A percentile compares a stretch with the other conserved stretches of the same genome.
phyloP scores from a whole-genome alignment of 1,140 invertebrate genomes.

The Micrasema longulum region DNA sequence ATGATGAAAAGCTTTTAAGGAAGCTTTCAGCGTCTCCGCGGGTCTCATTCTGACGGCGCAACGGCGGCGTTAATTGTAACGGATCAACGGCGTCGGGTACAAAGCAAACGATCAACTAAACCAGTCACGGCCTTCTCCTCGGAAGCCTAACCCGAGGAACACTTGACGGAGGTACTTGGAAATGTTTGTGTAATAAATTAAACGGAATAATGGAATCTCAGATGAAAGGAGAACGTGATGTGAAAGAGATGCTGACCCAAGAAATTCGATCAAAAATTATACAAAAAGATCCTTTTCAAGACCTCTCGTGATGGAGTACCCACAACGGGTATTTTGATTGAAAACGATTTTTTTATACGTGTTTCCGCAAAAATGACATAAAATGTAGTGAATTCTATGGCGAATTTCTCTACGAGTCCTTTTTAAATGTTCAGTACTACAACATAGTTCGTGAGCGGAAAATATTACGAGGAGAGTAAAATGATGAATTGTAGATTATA shows the following conservation, averaged over 20 bases:
- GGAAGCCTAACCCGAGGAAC: neutral
- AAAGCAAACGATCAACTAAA: conserved; percentile 24
- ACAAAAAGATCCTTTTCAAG: conserved; percentile 17
- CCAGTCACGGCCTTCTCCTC: conserved; percentile 30
- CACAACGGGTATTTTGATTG: too few relatives aligned
- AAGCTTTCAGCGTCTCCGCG: neutral
- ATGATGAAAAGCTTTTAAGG: neutral
- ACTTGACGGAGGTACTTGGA: conserved; percentile 20
- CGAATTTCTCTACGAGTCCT: too few relatives aligned
- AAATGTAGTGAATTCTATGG: too few relatives aligned
- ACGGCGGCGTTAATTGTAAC: conserved; percentile 27
- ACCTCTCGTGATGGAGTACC: neutral
- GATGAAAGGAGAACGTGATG: conserved; percentile 35
- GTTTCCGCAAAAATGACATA: too few relatives aligned
- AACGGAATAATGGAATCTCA: conserved; percentile 25
- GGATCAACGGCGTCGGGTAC: conserved; percentile 27
- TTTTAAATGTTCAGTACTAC: too few relatives aligned
- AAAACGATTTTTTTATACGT: too few relatives aligned
- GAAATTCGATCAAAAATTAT: conserved; percentile 33
- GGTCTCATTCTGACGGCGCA: neutral
- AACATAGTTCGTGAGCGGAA: too few relatives aligned
- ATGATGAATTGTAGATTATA: too few relatives aligned
- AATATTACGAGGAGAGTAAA: too few relatives aligned
- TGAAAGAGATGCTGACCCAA: conserved; percentile 14
- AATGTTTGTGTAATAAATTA: conserved; percentile 28